Evolutionary conservation across 2,888 invertebrate genomes (phyloP).

Genomic region (Phytoseiulus persimilis): DNA sequence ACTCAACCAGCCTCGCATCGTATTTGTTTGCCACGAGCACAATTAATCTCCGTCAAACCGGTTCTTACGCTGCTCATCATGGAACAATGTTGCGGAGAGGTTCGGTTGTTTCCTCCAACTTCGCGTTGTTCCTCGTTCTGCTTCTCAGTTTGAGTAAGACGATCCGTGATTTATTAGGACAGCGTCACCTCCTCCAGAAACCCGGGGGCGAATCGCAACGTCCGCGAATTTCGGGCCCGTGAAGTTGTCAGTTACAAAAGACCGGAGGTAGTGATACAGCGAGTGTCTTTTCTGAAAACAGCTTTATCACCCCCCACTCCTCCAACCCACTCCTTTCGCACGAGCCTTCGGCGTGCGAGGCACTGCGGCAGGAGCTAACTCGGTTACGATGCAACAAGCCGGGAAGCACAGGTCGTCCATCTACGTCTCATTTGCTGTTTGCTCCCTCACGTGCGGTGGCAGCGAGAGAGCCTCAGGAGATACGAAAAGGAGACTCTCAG

Average conservation of each 20-base stretch:
- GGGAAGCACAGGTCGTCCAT: not conserved
- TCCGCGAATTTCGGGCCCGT: too few relatives aligned
- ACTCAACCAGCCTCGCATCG: not conserved
- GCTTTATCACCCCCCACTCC: not conserved
- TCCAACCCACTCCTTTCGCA: not conserved
- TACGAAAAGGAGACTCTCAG: not conserved
- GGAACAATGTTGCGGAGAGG: not conserved
- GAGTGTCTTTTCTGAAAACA: not conserved
- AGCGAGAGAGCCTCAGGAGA: not conserved
- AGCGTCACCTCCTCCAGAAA: too few relatives aligned
- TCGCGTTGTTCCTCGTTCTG: not conserved
- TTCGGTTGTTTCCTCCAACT: not conserved
- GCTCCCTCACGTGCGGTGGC: not conserved
- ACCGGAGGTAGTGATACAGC: too few relatives aligned
- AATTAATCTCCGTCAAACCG: not conserved
- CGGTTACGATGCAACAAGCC: slow-evolving; percentile 5
- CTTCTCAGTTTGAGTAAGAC: too few relatives aligned
- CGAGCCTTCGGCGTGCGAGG: not conserved
- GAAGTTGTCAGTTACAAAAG: too few relatives aligned
- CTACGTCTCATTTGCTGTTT: not conserved
- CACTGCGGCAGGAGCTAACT: not conserved
- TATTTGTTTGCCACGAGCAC: not conserved
- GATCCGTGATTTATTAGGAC: too few relatives aligned
- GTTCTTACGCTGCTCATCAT: not conserved
- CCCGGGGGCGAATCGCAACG: not conserved